Conservation (phyloP, 2,113 vertebrate genomes). For the Geococcyx californianus region DNA sequence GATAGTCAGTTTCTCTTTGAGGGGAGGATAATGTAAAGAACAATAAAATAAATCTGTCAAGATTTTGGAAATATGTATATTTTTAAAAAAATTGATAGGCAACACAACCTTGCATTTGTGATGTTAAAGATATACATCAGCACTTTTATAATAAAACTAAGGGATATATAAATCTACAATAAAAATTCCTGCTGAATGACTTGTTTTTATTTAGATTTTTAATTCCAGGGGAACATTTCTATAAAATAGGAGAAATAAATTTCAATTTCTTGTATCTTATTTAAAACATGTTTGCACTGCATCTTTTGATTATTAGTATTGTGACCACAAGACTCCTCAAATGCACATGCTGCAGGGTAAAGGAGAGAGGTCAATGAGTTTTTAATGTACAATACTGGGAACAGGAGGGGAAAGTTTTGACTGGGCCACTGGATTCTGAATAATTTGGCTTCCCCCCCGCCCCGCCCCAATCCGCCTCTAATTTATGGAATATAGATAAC, state of each 20-base stretch:
- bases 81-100: constrained; percentile 17
- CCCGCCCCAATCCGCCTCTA: background rate
- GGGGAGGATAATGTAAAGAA: background rate
- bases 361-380: background rate
- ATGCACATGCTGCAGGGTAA: background rate
- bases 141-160: constrained; percentile 33
- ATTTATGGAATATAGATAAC: background rate
- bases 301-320: background rate
- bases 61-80: constrained; percentile 7
- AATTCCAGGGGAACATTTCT: background rate
- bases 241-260: background rate
- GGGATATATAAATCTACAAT: background rate
- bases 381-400: background rate
- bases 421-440: background rate
- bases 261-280: background rate
- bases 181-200: background rate
- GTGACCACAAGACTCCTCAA: background rate
- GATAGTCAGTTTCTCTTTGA: constrained; percentile 42
- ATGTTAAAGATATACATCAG: background rate
- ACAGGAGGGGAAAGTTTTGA: background rate
- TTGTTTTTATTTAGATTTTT: constrained; percentile 18
- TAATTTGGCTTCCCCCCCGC: background rate
- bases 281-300: background rate
- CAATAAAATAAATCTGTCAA: constrained; percentile 26
- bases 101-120: background rate